These are phyloP conservation scores for Antechinus stuartii DNA, from an alignment of 2,113 vertebrate genomes.

Conservation along the genomic window DNA sequence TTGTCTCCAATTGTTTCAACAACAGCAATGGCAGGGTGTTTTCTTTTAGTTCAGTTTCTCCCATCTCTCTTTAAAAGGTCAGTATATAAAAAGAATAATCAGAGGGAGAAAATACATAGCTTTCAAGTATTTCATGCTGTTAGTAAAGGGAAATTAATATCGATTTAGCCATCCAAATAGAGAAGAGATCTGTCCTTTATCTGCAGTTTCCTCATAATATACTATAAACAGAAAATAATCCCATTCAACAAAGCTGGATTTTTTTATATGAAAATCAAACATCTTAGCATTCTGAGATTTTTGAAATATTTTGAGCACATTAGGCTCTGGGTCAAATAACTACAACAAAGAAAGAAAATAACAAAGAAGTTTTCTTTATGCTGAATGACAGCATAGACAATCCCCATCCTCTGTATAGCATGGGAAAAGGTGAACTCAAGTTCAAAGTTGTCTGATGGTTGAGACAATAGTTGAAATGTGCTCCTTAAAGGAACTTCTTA, in stretches of 20 bases:
- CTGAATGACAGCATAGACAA: background rate
- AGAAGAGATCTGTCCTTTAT: constrained; percentile 21
- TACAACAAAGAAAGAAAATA: constrained; percentile 24
- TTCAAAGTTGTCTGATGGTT: background rate
- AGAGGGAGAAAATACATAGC: background rate
- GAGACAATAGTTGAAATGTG: background rate
- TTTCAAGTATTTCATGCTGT: background rate
- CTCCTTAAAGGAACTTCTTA: background rate
- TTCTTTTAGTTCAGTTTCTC: constrained; percentile 24
- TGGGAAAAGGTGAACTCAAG: background rate
- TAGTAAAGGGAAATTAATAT: background rate
- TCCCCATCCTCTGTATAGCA: background rate
- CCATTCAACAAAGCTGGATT: constrained; percentile 26
- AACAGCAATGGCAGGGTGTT: background rate
- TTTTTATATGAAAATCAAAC: constrained; percentile 6
- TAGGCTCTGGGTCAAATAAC: constrained; percentile 26
- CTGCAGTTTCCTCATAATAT: background rate
- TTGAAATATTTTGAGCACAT: background rate
- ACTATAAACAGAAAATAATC: constrained; percentile 21
- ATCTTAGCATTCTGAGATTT: background rate
- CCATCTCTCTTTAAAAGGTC: constrained; percentile 16
- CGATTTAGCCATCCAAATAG: background rate
- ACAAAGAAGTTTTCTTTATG: background rate
- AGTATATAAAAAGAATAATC: constrained; percentile 32
- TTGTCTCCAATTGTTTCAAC: constrained; percentile 40